Base-by-base conservation (phyloP, 2,113 vertebrate species). In the Sakesphorus luctuosus region DNA sequence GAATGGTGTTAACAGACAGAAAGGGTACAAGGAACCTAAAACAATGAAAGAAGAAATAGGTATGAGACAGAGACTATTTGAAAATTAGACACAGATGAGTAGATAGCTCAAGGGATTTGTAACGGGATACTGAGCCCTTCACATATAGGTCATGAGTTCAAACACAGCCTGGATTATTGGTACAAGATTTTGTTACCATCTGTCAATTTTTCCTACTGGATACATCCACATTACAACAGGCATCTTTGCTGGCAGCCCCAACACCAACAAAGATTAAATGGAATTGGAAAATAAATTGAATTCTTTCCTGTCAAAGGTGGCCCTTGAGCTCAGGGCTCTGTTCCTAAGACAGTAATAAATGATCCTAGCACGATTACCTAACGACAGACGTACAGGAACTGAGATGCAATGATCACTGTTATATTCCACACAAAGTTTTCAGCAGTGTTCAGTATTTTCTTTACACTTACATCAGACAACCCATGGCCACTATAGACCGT, bases 161-260 rank as follows among this genome's bases (percentile, higher is more conserved):
- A 90, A 96, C 50, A 84, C 40, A 75, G 85, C 49, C 87, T 65
- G 69, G 68, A 89, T 87, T 94, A 94, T 82, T 90, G 62, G 80
- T 72, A 72, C 61, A 92, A 95, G 87, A 73, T 93, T 94, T 90
- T 90, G 67, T 96, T 94, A 94, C 93, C 93, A 90, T 97, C 88
- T 96, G 88, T 94, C 94, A 84, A n/a, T 83, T 96, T 76, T 85
- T 84, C 74, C 72, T 91, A 88, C 47, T 59, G 71, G 44, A 87
- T 85, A 79, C 10, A 83, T 33, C 66, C 73, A 74, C 67, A 46
- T 87, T 77, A 93, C 49, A 87, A 63, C 26, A 85, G n/a, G n/a
- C 52, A 81, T 53, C 55, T 84, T 68, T 92, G 36, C 0, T 90
- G 72, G 90, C 87, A 95, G 74, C 29, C 38, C 25, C 36, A 72